These are phyloP conservation scores for Drosophila takahashii DNA, from an alignment of 1,140 invertebrate species.

Conservation along the genomic window DNA sequence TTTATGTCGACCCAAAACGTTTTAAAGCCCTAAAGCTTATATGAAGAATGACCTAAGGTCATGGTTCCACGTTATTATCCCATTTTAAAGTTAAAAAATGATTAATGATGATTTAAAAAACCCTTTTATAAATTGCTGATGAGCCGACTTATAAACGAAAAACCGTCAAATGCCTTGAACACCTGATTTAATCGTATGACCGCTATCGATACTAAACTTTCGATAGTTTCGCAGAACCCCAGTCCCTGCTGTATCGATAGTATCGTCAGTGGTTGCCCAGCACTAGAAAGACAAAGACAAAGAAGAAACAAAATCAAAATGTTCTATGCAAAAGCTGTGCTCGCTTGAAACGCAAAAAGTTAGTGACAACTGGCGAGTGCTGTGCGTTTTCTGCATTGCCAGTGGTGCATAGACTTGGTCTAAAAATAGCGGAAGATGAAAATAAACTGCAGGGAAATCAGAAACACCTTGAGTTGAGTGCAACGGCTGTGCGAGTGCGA, in stretches of 20 bases:
- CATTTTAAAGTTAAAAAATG: too few relatives aligned
- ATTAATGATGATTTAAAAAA: too few relatives aligned
- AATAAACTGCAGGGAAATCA: constrained; percentile 36
- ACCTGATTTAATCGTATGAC: too few relatives aligned
- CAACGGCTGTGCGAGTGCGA: constrained; percentile 33
- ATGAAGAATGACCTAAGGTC: too few relatives aligned
- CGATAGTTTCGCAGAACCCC: too few relatives aligned
- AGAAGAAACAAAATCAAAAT: constrained; percentile 19
- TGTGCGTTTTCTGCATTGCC: constrained; percentile 6
- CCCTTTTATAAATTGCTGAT: too few relatives aligned
- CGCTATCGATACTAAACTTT: too few relatives aligned
- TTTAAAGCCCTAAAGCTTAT: too few relatives aligned
- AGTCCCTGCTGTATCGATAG: not conserved
- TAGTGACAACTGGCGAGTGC: constrained; percentile 1
- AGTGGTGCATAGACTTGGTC: not conserved
- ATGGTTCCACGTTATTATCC: too few relatives aligned
- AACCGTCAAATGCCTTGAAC: too few relatives aligned
- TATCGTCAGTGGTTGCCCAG: not conserved
- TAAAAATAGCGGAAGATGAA: constrained; percentile 14
- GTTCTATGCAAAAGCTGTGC: constrained; percentile 31
- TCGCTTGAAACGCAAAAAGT: constrained; percentile 12
- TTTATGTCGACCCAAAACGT: too few relatives aligned
- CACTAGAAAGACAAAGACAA: constrained; percentile 15
- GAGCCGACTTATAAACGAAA: too few relatives aligned
- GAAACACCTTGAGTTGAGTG: constrained; percentile 37